Conservation (phyloP, 2,888 invertebrate species). For the Trichopria drosophilae region DNA sequence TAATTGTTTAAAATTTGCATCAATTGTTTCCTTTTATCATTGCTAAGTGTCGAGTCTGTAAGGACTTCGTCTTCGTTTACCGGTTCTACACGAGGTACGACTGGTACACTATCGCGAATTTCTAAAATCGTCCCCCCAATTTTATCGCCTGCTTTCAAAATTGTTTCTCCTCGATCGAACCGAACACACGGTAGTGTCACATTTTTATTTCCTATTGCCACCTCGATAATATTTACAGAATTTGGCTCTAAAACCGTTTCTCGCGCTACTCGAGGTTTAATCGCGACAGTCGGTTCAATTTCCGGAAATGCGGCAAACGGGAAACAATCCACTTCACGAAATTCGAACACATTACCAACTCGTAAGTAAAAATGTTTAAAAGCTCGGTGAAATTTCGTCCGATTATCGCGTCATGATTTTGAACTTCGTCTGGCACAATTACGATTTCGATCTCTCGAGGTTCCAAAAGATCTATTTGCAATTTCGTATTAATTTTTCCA, state of each 20-base stretch:
- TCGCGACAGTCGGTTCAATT: too few relatives aligned
- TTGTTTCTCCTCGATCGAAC: too few relatives aligned
- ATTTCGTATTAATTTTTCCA: too few relatives aligned
- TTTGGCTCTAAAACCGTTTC: background rate
- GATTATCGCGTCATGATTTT: slow-evolving; percentile 6
- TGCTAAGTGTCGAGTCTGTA: too few relatives aligned
- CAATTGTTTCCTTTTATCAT: slow-evolving; percentile 6
- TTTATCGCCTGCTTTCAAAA: too few relatives aligned
- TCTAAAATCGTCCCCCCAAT: too few relatives aligned
- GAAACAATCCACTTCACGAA: slow-evolving; percentile 4
- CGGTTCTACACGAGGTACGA: slow-evolving; percentile 5
- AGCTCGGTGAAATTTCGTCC: slow-evolving; percentile 11
- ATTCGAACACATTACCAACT: background rate
- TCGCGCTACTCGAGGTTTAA: background rate
- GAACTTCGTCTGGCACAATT: slow-evolving; percentile 15
- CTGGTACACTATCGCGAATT: too few relatives aligned
- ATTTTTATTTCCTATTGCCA: background rate
- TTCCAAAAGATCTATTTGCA: background rate
- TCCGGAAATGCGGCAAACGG: background rate
- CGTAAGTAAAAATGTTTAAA: background rate
- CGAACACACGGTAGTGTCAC: background rate
- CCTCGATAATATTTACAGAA: slow-evolving; percentile 1
- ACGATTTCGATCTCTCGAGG: background rate
- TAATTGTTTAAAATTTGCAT: slow-evolving; percentile 14
- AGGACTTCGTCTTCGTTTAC: slow-evolving; percentile 1